Percentiles rank a stretch among this genome's conserved stretches.
Evolutionary conservation across 2,113 vertebrate genomes (phyloP).

Genomic region (Symphodus melops): DNA sequence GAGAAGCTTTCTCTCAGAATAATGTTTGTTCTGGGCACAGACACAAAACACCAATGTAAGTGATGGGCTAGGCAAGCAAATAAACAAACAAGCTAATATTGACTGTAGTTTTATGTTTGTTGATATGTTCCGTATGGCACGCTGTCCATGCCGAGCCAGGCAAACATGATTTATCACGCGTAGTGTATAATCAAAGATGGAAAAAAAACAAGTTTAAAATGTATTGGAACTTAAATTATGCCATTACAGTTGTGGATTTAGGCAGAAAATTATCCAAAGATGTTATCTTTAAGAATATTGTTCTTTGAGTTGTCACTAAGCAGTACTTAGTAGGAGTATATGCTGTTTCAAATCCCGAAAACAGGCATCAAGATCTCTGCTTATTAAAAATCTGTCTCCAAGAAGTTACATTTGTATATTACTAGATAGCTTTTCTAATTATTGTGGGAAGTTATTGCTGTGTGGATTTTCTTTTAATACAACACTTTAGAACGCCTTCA

Average conservation of each 20-base stretch:
- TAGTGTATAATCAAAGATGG: background rate
- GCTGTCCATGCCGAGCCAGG: conserved; percentile 57
- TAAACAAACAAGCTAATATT: conserved; percentile 84
- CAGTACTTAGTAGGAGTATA: background rate
- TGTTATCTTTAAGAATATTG: background rate
- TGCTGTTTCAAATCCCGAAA: too few species aligned
- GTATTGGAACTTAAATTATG: background rate
- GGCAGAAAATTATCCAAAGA: background rate
- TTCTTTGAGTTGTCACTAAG: background rate
- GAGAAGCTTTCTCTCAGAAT: conserved; percentile 72
- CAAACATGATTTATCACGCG: conserved; percentile 37
- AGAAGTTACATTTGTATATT: too few species aligned
- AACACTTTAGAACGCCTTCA: too few species aligned
- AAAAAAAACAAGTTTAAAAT: conserved; percentile 3
- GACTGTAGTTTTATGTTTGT: conserved; percentile 81
- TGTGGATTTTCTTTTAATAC: too few species aligned
- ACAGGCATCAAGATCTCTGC: too few species aligned
- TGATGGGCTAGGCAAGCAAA: conserved; percentile 83
- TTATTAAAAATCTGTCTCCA: too few species aligned
- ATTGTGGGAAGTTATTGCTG: too few species aligned
- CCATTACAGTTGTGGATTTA: background rate
- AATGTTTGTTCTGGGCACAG: conserved; percentile 84
- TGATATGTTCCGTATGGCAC: conserved; percentile 66
- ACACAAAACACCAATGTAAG: conserved; percentile 81
- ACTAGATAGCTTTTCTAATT: too few species aligned